A percentile compares a stretch with the other conserved stretches of the same genome.
Conservation (phyloP, 2,888 invertebrate genomes). For the Calliopum simillimum region DNA sequence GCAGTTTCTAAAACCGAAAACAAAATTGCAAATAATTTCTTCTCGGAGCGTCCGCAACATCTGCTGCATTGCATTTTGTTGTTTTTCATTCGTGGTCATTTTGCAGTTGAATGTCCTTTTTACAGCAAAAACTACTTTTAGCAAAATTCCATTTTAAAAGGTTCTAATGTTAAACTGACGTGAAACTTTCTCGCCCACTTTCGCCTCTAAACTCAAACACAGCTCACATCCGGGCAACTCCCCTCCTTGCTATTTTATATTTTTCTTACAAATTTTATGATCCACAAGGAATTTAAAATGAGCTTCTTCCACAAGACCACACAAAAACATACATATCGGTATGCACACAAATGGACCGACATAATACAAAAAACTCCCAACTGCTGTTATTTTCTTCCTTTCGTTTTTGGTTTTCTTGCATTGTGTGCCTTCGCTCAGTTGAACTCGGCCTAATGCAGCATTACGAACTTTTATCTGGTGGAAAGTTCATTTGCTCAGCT, state of each 20-base stretch:
- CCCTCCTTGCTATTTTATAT: conserved; percentile 15
- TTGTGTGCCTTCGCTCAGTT: neutral
- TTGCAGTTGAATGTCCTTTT: conserved; percentile 43
- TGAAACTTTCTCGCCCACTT: conserved; percentile 8
- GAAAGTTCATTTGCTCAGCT: conserved; percentile 28
- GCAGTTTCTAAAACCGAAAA: neutral
- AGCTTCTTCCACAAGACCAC: conserved; percentile 18
- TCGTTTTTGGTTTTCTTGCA: conserved; percentile 6
- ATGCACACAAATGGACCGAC: conserved; percentile 10
- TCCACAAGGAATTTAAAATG: conserved; percentile 35
- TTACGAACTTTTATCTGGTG: conserved; percentile 27
- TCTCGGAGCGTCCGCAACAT: neutral
- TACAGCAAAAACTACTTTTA: conserved; percentile 40
- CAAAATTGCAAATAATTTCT: conserved; percentile 11
- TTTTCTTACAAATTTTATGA: conserved; percentile 37
- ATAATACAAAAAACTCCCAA: neutral
- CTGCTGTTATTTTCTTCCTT: neutral
- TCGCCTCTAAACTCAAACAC: neutral
- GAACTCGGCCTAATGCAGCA: conserved; percentile 26
- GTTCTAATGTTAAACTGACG: conserved; percentile 38
- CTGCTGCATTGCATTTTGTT: conserved; percentile 11
- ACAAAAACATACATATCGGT: neutral
- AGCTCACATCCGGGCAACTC: neutral
- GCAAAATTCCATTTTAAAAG: conserved; percentile 40
- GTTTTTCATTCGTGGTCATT: conserved; percentile 4